phyloP scores from a whole-genome alignment of 2,888 invertebrate species.

The Dolomedes plantarius region DNA sequence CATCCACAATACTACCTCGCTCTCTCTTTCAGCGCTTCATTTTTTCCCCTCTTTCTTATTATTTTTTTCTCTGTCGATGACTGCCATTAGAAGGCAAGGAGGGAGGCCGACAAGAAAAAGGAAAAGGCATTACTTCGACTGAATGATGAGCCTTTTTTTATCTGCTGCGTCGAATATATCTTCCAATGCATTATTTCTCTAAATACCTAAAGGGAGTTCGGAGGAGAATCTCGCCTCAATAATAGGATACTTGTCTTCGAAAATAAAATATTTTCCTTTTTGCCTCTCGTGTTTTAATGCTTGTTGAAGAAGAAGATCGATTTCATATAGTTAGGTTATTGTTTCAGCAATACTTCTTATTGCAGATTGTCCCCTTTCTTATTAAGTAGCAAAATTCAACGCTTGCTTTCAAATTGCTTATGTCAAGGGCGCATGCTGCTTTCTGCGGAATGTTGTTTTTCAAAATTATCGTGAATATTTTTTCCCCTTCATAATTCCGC shows the following conservation, averaged over 20 bases:
- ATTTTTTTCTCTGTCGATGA: conserved; percentile 4
- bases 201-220: conserved; percentile 10
- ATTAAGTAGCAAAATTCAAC: too few relatives aligned
- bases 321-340: background rate
- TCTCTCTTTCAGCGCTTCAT: background rate
- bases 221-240: background rate
- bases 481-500: too few relatives aligned
- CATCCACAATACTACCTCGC: background rate
- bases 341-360: too few relatives aligned
- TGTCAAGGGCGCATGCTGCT: too few relatives aligned
- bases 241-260: background rate
- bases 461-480: too few relatives aligned
- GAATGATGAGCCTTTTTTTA: conserved; percentile 5
- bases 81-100: conserved; percentile 18
- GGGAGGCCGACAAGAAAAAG: background rate
- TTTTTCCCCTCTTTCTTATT: background rate
- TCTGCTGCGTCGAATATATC: background rate
- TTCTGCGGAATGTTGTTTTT: too few relatives aligned
- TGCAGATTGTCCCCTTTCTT: too few relatives aligned
- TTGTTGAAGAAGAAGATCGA: background rate
- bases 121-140: background rate
- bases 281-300: background rate
- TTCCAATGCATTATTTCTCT: conserved; percentile 9
- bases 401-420: too few relatives aligned
- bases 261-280: background rate